Evolutionary conservation across 2,888 invertebrate species (phyloP), one percentile per base, ranked within the genome.

Genomic region (Cybosia mesomella): DNA sequence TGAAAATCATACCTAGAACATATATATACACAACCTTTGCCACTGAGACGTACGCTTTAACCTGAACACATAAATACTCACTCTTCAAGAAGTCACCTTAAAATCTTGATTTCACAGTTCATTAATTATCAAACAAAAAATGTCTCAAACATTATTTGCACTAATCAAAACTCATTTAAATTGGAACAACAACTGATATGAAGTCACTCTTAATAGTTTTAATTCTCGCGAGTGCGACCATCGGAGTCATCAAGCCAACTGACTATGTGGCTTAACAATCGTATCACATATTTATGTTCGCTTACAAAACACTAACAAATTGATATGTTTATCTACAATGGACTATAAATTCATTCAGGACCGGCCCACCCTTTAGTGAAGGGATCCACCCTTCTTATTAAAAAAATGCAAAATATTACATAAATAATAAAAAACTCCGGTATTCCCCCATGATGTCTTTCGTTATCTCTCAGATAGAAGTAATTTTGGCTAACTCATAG

Each of bases 271-370:
- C 82, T 86, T 86, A 85, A 83, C 92, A 91, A 94, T 92, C 91
- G 92, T 88, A 91, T 84, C 90, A 91, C 89, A 91, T 91, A 92
- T 89, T 91, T 90, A 89, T 87, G 88, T 83, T 15, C 82, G 81
- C 88, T 89, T 89, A 94, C 94, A 94, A 94, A 94, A 91, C 92
- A 92, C 91, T 89, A 93, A 94, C 94, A 94, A 94, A 94, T 94
- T 94, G 94, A 94, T 94, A 94, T 94, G 94, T 94, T 94, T 94
- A 94, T 94, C 94, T 94, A 93, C 93, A 92, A 87, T 91, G 90
- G 86, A 90, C 92, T 89, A 93, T 93, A 94, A 94, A 93, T 90
- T 93, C 93, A 94, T 93, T 92, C 91, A 90, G 80, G 68, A 72
- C 81, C 74, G 82, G 91, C 93, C 92, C 94, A 94, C 95, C 95